A percentile compares a stretch with the other conserved stretches of the same genome.
phyloP scores from a whole-genome alignment of 2,888 invertebrate genomes.

The Omphaloscelis lunosa region DNA sequence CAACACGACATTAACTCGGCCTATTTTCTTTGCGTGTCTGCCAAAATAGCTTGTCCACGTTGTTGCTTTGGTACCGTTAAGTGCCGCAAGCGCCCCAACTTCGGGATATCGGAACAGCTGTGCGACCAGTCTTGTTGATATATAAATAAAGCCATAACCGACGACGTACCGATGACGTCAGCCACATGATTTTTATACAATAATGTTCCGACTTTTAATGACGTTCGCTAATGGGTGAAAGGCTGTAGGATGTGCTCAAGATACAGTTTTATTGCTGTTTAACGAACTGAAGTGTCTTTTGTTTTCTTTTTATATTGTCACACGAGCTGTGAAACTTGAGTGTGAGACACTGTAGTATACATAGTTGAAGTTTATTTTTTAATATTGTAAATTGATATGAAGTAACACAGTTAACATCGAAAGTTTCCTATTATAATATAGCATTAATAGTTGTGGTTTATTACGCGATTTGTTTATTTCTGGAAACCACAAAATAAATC shows the following conservation, averaged over 20 bases:
- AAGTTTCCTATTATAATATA: not conserved
- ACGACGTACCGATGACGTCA: constrained; percentile 78
- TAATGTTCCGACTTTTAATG: constrained; percentile 73
- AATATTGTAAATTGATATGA: not conserved
- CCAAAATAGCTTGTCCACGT: constrained; percentile 29
- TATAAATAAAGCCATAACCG: constrained; percentile 70
- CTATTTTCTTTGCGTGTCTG: constrained; percentile 27
- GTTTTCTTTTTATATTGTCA: constrained; percentile 14
- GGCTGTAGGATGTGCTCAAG: constrained; percentile 39
- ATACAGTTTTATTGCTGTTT: constrained; percentile 28
- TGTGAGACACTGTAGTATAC: not conserved
- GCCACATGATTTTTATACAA: constrained; percentile 78
- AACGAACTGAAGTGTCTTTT: constrained; percentile 25
- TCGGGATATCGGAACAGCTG: constrained; percentile 57
- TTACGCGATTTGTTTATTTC: not conserved
- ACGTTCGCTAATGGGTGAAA: constrained; percentile 67
- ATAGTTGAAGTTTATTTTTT: not conserved
- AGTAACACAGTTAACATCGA: not conserved
- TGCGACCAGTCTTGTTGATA: constrained; percentile 43
- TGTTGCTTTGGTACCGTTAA: constrained; percentile 11
- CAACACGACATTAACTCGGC: not conserved
- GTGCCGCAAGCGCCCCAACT: constrained; percentile 20
- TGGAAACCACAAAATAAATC: not conserved
- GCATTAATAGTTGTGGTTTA: too few relatives aligned
- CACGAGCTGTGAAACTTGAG: not conserved